phyloP scores from a whole-genome alignment of 2,113 vertebrate species.

The Engraulis encrasicolus region DNA sequence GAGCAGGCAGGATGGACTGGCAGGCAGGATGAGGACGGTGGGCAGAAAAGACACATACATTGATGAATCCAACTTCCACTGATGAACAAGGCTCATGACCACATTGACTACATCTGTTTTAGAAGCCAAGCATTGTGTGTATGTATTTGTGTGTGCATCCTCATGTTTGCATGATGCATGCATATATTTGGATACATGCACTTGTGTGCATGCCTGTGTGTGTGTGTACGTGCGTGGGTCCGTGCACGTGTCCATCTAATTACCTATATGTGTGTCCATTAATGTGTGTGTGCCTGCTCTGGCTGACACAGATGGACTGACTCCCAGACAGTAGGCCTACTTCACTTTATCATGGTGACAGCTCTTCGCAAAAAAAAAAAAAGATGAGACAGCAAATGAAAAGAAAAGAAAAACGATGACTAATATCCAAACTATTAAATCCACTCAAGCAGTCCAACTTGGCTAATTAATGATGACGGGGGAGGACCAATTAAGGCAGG shows the following conservation, averaged over 20 bases:
- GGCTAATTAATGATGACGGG: background rate
- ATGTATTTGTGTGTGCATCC: too few species aligned
- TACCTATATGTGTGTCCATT: too few species aligned
- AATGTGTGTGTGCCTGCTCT: constrained; percentile 1
- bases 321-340: constrained; percentile 7
- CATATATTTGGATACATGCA: background rate
- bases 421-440: constrained; percentile 13
- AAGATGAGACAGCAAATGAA: background rate
- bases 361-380: background rate
- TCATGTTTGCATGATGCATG: too few species aligned
- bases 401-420: background rate
- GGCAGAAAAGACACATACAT: too few species aligned
- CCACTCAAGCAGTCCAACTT: background rate
- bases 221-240: background rate
- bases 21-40: too few species aligned
- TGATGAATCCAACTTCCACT: too few species aligned
- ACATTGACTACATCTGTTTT: too few species aligned
- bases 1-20: too few species aligned
- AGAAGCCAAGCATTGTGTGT: too few species aligned
- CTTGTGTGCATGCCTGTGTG: background rate
- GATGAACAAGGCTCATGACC: too few species aligned
- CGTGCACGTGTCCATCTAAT: background rate
- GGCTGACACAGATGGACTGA: constrained; percentile 17
- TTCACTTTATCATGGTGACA: background rate
- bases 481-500: constrained; percentile 11